phyloP scores from a whole-genome alignment of 2,113 vertebrate genomes.

The Perccottus glenii region DNA sequence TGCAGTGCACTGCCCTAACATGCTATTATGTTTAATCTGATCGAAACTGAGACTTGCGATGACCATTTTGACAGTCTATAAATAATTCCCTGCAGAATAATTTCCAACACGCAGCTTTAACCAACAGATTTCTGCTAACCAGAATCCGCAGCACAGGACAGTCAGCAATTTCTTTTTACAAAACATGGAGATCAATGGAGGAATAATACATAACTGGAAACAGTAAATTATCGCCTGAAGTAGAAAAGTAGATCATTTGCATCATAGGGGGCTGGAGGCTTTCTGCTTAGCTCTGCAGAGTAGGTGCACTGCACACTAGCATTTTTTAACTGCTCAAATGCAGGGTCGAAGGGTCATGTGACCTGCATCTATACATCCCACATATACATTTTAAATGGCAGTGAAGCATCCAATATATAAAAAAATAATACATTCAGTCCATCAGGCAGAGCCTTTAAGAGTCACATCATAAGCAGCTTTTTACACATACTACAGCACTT shows the following conservation, averaged over 20 bases:
- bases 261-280: conserved; percentile 47
- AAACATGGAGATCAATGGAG: conserved; percentile 35
- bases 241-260: conserved; percentile 71
- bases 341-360: conserved; percentile 2
- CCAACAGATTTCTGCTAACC: not conserved
- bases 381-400: conserved; percentile 4
- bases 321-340: conserved; percentile 3
- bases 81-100: conserved; percentile 16
- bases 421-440: conserved; percentile 2
- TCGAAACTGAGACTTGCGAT: not conserved
- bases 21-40: no score
- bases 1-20: no score
- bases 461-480: conserved; percentile 11
- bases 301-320: conserved; percentile 25
- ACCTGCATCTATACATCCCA: conserved; percentile 2
- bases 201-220: conserved; percentile 56
- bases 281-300: conserved; percentile 45
- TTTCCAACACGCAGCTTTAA: conserved; percentile 13
- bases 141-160: conserved; percentile 28
- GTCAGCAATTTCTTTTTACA: conserved; percentile 21
- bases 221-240: conserved; percentile 49
- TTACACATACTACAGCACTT: not conserved
- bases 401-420: not conserved
- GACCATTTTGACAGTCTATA: not conserved
- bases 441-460: conserved; percentile 19